phyloP scores from a whole-genome alignment of 2,888 invertebrate species.

The Acanthopleura granulata region DNA sequence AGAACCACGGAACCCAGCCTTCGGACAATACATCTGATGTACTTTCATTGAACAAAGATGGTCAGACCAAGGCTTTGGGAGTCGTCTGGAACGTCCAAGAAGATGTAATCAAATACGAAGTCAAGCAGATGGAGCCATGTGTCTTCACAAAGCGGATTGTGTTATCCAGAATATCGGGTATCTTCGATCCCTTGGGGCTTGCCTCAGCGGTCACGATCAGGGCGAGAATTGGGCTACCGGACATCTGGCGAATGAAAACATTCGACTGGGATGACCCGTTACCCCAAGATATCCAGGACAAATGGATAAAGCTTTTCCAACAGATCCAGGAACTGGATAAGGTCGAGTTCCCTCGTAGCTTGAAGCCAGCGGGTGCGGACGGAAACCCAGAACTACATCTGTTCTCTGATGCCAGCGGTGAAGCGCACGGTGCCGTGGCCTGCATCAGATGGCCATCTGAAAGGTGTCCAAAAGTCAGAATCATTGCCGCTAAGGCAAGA shows the following conservation, averaged over 20 bases:
- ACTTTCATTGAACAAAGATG: neutral
- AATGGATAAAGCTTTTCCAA: neutral
- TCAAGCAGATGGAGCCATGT: neutral
- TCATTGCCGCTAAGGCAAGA: conserved; percentile 11
- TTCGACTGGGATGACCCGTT: conserved; percentile 9
- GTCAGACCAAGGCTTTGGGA: conserved; percentile 2
- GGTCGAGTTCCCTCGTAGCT: conserved; percentile 12
- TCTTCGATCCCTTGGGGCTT: conserved; percentile 10
- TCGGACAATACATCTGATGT: neutral
- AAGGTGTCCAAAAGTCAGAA: no score
- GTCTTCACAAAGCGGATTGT: neutral
- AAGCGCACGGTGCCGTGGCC: no score
- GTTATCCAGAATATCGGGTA: neutral
- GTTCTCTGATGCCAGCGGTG: no score
- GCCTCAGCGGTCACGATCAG: conserved; percentile 8
- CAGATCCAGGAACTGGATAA: neutral
- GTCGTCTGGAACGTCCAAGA: conserved; percentile 2
- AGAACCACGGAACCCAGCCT: neutral
- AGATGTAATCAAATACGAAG: conserved; percentile 12
- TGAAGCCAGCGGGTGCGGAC: neutral
- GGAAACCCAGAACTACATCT: no score
- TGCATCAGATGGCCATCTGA: no score
- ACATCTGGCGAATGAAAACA: conserved; percentile 10
- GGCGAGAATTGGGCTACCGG: conserved; percentile 8
- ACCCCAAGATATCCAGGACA: neutral